These are phyloP conservation scores for Myrmecobius fasciatus DNA, from an alignment of 2,113 vertebrate species.

Conservation along the genomic window DNA sequence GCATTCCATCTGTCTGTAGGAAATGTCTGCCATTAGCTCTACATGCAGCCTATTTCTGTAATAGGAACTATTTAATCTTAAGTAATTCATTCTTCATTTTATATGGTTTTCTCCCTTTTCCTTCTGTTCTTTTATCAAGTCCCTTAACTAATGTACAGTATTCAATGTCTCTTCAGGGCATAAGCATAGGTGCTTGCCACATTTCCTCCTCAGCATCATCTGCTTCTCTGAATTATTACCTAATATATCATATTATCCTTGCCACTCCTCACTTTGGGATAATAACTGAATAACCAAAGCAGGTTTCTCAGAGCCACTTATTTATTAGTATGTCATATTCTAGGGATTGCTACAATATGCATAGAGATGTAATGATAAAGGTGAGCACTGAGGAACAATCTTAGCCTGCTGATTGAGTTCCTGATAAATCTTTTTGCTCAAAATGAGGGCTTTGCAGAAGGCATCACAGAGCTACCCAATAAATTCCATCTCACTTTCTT, in stretches of 20 bases:
- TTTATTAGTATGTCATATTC: conserved; percentile 38
- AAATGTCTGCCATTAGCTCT: conserved; percentile 82
- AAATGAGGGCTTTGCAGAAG: background rate
- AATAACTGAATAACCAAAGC: conserved; percentile 53
- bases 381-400: accelerated
- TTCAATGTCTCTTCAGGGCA: background rate
- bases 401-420: background rate
- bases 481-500: background rate
- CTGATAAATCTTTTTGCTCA: background rate
- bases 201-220: conserved; percentile 56
- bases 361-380: conserved; percentile 30
- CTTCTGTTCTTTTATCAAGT: conserved; percentile 76
- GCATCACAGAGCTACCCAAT: background rate
- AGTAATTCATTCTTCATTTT: conserved; percentile 81
- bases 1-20: conserved; percentile 84
- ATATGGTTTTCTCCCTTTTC: conserved; percentile 68
- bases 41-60: conserved; percentile 80
- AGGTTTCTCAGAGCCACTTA: conserved; percentile 55
- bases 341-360: background rate
- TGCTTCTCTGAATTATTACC: conserved; percentile 62
- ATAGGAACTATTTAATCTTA: conserved; percentile 81
- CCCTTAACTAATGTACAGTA: conserved; percentile 68
- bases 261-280: conserved; percentile 47
- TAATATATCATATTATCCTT: conserved; percentile 44
- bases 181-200: conserved; percentile 55